Percentiles rank a stretch among this genome's conserved stretches.
Evolutionary conservation across 1,140 invertebrate species (phyloP).

Genomic region (Aphelenchoides besseyi): DNA sequence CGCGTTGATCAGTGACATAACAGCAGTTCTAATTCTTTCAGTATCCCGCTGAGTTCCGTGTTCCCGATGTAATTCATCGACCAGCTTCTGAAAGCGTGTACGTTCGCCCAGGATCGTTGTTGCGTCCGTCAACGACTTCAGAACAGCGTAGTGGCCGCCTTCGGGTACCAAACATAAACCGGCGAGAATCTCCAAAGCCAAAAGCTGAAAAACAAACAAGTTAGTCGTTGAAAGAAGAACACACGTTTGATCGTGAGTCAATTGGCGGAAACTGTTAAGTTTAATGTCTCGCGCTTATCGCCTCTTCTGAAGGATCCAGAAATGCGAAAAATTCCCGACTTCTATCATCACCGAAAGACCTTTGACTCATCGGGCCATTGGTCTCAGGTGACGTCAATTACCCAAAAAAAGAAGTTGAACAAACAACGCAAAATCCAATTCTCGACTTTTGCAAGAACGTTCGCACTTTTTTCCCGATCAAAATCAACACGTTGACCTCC

Average conservation of each 20-base stretch:
- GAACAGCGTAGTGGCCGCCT: constrained; percentile 51
- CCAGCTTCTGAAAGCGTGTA: constrained; percentile 72
- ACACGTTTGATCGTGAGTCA: background rate
- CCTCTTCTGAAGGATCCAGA: too few relatives aligned
- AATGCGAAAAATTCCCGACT: too few relatives aligned
- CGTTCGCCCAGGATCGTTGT: constrained; percentile 52
- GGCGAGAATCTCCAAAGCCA: constrained; percentile 59
- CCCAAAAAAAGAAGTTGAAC: too few relatives aligned
- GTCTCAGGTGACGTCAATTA: too few relatives aligned
- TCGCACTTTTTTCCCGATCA: too few relatives aligned
- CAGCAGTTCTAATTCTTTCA: constrained; percentile 73
- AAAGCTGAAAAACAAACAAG: constrained; percentile 43
- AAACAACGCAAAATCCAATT: too few relatives aligned
- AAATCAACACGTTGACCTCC: too few relatives aligned
- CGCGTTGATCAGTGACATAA: constrained; percentile 97
- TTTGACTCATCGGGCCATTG: too few relatives aligned
- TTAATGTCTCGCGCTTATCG: too few relatives aligned
- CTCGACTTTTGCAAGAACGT: too few relatives aligned
- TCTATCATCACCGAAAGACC: too few relatives aligned
- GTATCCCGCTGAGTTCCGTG: constrained; percentile 47
- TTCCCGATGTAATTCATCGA: constrained; percentile 82
- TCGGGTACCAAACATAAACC: constrained; percentile 57
- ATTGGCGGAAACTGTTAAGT: too few relatives aligned
- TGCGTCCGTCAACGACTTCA: constrained; percentile 56
- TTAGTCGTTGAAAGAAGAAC: constrained; percentile 1